These are phyloP conservation scores for Trichechus manatus DNA, from an alignment of 2,113 vertebrate genomes.

Conservation along the genomic window DNA sequence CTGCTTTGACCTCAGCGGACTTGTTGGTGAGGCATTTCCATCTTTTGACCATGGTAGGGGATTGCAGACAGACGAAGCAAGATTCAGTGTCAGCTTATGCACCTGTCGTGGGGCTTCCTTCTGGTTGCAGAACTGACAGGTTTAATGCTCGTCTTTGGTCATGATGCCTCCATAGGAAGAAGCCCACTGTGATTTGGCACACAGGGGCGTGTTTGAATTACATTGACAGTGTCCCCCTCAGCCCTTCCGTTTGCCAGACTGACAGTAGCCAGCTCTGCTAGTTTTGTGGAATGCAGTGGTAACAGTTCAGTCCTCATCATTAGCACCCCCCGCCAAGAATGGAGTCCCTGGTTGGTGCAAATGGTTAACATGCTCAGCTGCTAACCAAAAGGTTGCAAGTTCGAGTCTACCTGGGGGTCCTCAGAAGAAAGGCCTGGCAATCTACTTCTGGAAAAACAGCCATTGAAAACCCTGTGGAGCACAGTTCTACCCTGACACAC, in stretches of 20 bases:
- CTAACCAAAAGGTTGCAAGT: neutral
- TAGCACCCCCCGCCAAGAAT: neutral
- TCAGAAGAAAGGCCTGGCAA: neutral
- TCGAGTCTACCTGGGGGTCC: neutral
- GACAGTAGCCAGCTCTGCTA: fast-evolving
- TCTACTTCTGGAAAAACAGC: neutral
- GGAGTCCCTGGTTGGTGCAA: neutral
- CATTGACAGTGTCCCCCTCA: neutral
- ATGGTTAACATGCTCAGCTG: neutral
- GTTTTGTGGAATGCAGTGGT: fast-evolving
- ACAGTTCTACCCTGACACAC: neutral
- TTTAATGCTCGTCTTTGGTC: neutral
- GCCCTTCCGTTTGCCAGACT: neutral
- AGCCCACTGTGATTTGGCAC: neutral
- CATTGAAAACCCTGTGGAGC: neutral
- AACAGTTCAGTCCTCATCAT: neutral
- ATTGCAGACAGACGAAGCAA: neutral
- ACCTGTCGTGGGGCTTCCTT: neutral
- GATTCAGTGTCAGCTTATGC: fast-evolving
- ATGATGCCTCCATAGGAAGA: neutral
- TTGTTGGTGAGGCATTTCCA: fast-evolving
- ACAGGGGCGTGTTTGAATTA: fast-evolving
- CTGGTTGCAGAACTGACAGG: no score
- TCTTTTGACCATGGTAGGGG: fast-evolving
- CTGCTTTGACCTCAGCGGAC: neutral